Percentiles rank a stretch among this genome's conserved stretches.
These are phyloP conservation scores for Trachops cirrhosus DNA, from an alignment of 2,797 vertebrate species.

Conservation along the genomic window DNA sequence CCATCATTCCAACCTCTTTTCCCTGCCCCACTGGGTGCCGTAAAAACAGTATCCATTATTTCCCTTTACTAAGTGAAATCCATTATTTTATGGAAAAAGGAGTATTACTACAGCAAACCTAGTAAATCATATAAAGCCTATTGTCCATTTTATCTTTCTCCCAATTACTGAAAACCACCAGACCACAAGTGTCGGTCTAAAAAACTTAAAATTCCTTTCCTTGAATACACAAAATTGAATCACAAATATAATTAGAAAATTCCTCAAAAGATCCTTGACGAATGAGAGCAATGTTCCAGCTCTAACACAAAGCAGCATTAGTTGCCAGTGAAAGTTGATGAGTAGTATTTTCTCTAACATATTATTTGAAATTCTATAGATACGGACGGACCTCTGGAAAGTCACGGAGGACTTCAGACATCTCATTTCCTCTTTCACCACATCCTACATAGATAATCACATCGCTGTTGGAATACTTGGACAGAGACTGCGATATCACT, in stretches of 20 bases:
- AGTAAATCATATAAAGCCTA: background rate
- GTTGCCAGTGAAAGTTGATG: background rate
- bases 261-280: slow-evolving; percentile 28
- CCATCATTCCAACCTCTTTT: background rate
- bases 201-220: slow-evolving; percentile 32
- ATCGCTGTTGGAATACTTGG: slow-evolving; percentile 99
- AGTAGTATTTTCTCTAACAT: background rate
- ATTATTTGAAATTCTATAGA: background rate
- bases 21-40: background rate
- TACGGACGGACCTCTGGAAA: slow-evolving; percentile 88
- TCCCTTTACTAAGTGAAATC: background rate
- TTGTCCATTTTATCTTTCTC: slow-evolving; percentile 22
- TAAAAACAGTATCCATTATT: background rate
- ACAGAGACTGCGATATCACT: slow-evolving; percentile 97
- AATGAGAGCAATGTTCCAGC: background rate
- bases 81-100: slow-evolving; percentile 7
- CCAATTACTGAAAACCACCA: slow-evolving; percentile 22
- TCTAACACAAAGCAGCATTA: background rate
- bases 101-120: background rate
- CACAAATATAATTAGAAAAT: slow-evolving; percentile 9
- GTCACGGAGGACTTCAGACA: slow-evolving; percentile 98
- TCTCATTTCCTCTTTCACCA: slow-evolving; percentile 98
- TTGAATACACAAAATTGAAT: background rate
- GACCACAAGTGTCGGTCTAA: background rate
- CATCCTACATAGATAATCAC: slow-evolving; percentile 99